A percentile compares a stretch with the other conserved stretches of the same genome.
phyloP scores from a whole-genome alignment of 1,140 invertebrate genomes.

The Homarus americanus region DNA sequence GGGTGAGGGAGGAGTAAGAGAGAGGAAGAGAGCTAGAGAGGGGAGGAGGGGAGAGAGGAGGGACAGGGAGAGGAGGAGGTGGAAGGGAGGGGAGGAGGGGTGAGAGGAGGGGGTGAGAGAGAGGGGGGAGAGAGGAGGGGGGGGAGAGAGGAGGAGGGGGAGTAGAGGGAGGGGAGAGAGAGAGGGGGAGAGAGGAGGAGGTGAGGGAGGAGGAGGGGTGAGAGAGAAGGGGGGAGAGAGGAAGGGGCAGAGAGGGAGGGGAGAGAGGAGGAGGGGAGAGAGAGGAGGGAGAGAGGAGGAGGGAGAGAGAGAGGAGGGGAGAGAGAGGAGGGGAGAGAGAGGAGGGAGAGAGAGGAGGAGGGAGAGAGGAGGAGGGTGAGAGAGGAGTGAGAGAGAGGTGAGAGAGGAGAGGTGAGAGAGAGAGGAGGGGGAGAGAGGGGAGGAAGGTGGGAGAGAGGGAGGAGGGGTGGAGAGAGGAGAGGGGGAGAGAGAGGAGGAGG shows the following conservation, averaged over 20 bases:
- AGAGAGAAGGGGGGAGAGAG: no score
- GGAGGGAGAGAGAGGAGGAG: not conserved
- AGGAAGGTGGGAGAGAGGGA: not conserved
- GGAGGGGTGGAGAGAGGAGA: not conserved
- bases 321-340: no score
- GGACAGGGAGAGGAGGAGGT: not conserved
- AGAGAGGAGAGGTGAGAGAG: not conserved
- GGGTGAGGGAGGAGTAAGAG: no score
- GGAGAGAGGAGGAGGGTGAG: not conserved
- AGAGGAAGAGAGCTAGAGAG: no score
- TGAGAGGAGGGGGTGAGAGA: not conserved
- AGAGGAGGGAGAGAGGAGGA: not conserved
- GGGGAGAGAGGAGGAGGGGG: not conserved
- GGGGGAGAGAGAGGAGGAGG: not conserved
- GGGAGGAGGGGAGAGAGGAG: not conserved
- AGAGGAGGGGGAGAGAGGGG: not conserved
- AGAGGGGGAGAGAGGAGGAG: not conserved
- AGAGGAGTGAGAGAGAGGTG: not conserved
- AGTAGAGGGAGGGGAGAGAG: not conserved
- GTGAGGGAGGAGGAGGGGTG: not conserved
- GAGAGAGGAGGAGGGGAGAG: not conserved
- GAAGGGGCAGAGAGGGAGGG: not conserved
- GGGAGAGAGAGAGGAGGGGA: not conserved
- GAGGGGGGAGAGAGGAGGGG: not conserved
- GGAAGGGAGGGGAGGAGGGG: no score